phyloP scores from a whole-genome alignment of 2,113 vertebrate species.

The Illadopsis cleaveri region DNA sequence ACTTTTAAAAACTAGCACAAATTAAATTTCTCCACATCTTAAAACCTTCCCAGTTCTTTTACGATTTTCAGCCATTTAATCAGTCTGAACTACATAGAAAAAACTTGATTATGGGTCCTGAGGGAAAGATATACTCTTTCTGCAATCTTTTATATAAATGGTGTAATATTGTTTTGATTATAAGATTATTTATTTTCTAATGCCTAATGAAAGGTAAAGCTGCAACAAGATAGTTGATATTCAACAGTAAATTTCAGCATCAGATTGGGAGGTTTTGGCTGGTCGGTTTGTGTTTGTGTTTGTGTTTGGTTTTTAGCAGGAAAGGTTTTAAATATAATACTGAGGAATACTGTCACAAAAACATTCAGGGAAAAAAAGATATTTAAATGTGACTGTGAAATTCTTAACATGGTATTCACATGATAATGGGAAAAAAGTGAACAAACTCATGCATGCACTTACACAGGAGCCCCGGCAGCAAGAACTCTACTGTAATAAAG shows the following conservation, averaged over 20 bases:
- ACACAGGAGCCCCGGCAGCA: neutral
- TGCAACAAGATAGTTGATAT: neutral
- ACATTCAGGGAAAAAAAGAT: neutral
- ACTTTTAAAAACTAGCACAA: neutral
- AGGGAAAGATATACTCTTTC: neutral
- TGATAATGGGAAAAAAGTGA: neutral
- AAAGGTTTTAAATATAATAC: neutral
- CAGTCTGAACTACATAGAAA: neutral
- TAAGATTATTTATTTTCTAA: neutral
- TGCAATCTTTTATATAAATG: neutral
- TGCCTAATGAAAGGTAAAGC: neutral
- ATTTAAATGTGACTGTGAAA: neutral
- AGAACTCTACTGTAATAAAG: neutral
- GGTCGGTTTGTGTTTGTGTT: neutral
- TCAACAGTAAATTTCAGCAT: neutral
- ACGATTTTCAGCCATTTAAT: neutral
- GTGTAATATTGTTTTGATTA: neutral
- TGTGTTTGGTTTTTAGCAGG: rapidly evolving
- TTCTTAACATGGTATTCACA: neutral
- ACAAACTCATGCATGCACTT: neutral
- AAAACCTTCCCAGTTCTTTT: neutral
- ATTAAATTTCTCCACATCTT: neutral
- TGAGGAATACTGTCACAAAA: neutral
- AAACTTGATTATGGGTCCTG: neutral
- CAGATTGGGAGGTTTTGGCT: rapidly evolving